These are phyloP conservation scores for Drosophila malerkotliana DNA, from an alignment of 1,140 invertebrate genomes.

Conservation along the genomic window DNA sequence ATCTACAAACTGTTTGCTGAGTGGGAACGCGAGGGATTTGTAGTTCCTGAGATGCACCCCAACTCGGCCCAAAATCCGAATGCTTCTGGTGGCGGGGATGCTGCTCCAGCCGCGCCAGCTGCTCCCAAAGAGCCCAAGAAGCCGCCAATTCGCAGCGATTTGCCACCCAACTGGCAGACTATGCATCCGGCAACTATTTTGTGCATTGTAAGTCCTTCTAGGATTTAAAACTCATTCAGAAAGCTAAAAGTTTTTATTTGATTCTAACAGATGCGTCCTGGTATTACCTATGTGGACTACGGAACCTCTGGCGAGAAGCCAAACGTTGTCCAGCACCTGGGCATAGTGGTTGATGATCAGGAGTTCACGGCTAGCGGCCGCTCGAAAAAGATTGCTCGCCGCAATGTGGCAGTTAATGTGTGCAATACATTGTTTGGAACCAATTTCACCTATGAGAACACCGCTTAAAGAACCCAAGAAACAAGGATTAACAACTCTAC, in stretches of 20 bases:
- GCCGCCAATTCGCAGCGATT: slow-evolving; percentile 83
- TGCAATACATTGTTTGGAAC: slow-evolving; percentile 84
- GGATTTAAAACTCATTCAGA: background rate
- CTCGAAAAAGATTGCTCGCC: slow-evolving; percentile 85
- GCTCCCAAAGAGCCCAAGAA: slow-evolving; percentile 82
- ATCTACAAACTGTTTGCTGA: slow-evolving; percentile 90
- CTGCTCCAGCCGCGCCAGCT: slow-evolving; percentile 10
- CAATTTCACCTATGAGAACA: slow-evolving; percentile 60
- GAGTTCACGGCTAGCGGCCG: slow-evolving; percentile 85
- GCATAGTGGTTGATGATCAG: slow-evolving; percentile 85
- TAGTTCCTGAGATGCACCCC: slow-evolving; percentile 85
- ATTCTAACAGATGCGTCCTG: slow-evolving; percentile 87
- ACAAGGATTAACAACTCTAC: too few species aligned
- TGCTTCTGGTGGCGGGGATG: slow-evolving; percentile 53
- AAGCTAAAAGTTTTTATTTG: background rate
- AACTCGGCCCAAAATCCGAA: slow-evolving; percentile 14
- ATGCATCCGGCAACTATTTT: slow-evolving; percentile 90
- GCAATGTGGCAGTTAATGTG: slow-evolving; percentile 84
- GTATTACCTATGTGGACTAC: slow-evolving; percentile 87
- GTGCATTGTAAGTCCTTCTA: slow-evolving; percentile 83
- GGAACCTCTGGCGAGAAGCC: slow-evolving; percentile 86
- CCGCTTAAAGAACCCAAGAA: background rate
- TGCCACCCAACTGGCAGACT: slow-evolving; percentile 86
- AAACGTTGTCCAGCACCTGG: slow-evolving; percentile 85
- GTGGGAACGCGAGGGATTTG: slow-evolving; percentile 89